Evolutionary conservation across 2,113 vertebrate genomes (phyloP).

Genomic region (Indicator indicator): DNA sequence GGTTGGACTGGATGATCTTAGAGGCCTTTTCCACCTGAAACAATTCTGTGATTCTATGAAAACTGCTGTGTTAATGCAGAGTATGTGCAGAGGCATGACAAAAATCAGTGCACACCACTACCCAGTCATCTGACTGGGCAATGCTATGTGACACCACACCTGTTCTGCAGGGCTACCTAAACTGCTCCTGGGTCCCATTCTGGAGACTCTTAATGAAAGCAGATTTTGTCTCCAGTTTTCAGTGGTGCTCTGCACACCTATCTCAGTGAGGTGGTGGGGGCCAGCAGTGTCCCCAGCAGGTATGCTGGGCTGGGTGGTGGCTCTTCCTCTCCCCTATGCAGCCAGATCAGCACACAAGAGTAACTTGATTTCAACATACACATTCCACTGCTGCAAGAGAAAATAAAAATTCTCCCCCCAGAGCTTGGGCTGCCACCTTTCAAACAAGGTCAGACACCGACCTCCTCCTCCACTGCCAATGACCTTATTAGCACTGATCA

Average conservation of each 20-base stretch:
- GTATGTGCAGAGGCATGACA: background rate
- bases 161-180: background rate
- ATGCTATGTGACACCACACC: background rate
- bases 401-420: background rate
- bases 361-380: background rate
- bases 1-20: too few species aligned
- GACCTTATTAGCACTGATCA: conserved; percentile 72
- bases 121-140: background rate
- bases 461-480: conserved; percentile 14
- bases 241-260: background rate
- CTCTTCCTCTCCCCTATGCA: background rate
- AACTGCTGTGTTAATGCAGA: background rate
- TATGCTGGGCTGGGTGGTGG: accelerated
- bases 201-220: background rate
- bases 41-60: too few species aligned
- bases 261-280: background rate
- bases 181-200: background rate
- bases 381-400: background rate
- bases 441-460: conserved; percentile 45
- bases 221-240: background rate
- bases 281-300: background rate
- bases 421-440: conserved; percentile 31
- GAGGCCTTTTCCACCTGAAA: too few species aligned
- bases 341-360: background rate
- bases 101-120: background rate